phyloP scores from a whole-genome alignment of 2,888 invertebrate genomes.

The Lasioglossum villosulum region DNA sequence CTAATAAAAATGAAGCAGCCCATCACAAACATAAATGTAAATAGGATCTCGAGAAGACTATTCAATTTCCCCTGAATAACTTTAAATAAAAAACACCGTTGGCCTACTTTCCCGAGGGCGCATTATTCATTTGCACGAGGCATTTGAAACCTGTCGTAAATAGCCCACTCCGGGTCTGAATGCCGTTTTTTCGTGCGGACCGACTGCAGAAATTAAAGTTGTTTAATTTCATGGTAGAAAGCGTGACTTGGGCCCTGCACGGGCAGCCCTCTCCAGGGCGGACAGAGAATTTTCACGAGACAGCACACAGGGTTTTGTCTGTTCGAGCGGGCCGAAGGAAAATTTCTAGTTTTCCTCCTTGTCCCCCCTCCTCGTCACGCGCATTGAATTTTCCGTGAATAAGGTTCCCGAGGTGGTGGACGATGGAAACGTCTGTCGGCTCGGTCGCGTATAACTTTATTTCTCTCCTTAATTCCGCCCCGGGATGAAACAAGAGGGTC shows the following conservation, averaged over 20 bases:
- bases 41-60: conserved; percentile 7
- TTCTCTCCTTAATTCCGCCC: conserved; percentile 48
- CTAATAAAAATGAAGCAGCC: conserved; percentile 2
- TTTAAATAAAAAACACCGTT: conserved; percentile 1
- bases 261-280: not conserved
- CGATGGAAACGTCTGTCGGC: conserved; percentile 37
- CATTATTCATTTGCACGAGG: conserved; percentile 10
- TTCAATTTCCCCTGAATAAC: conserved; percentile 15
- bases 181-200: conserved; percentile 1
- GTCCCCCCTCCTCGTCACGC: conserved; percentile 14
- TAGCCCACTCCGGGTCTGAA: not conserved
- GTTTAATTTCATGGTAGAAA: not conserved
- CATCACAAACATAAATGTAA: conserved; percentile 3
- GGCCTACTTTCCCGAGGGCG: not conserved
- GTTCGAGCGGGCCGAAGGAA: conserved; percentile 29
- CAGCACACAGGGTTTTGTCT: conserved; percentile 15
- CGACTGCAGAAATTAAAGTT: not conserved
- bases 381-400: conserved; percentile 47
- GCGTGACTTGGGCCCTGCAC: not conserved
- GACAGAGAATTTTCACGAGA: conserved; percentile 12
- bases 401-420: not conserved
- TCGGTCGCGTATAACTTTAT: conserved; percentile 49
- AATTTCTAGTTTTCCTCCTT: conserved; percentile 29
- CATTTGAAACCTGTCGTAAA: conserved; percentile 8
- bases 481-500: conserved; percentile 46